Evolutionary conservation across 2,888 invertebrate genomes (phyloP), one percentile per base, ranked within the genome.

Genomic region (Trachelus tabidus): DNA sequence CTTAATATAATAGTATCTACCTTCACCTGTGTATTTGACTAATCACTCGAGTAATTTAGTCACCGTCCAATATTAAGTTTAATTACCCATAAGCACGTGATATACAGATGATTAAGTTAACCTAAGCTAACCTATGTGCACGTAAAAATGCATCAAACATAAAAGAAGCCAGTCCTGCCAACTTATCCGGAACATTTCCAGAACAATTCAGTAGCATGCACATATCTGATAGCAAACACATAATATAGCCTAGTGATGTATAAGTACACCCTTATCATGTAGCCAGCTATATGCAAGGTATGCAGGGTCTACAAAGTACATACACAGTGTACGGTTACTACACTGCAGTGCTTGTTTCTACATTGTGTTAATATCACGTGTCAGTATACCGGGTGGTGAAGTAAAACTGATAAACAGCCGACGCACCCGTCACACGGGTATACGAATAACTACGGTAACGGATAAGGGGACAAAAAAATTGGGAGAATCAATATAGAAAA

Each of bases 341-440:
- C 23, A 56, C 23, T 56, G 9, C 56, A 56, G 56, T 56, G 56
- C 56, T 56, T 56, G 56, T 56, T 56, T 56, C 56, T 56, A 56
- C 56, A 56, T 85, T 84, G 84, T 83, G 83, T 84, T 85, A 85
- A 85, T 85, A 85, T 85, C 85, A 84, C 83, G 83, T 83, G 85
- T 85, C 85, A 84, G 80, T 82, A 77, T 75, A 80, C 81, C 78
- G 79, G 68, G 83, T 78, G 80, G 83, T 78, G 73, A 77, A 75
- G 3, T 34, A 31, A 78, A 82, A 85, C 83, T 85, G 76, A 85
- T 84, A 83, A 83, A 85, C 82, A 79, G 82, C 84, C 83, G 86
- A 84, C 85, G 85, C 85, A 83, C 86, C 85, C 85, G 86, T 84
- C 83, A 82, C 85, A 84, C 85, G 81, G 82, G 84, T 85, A 84